Evolutionary conservation across 1,140 invertebrate species (phyloP), one percentile per base, ranked within the genome.

Genomic region (Rhynchophorus ferrugineus): DNA sequence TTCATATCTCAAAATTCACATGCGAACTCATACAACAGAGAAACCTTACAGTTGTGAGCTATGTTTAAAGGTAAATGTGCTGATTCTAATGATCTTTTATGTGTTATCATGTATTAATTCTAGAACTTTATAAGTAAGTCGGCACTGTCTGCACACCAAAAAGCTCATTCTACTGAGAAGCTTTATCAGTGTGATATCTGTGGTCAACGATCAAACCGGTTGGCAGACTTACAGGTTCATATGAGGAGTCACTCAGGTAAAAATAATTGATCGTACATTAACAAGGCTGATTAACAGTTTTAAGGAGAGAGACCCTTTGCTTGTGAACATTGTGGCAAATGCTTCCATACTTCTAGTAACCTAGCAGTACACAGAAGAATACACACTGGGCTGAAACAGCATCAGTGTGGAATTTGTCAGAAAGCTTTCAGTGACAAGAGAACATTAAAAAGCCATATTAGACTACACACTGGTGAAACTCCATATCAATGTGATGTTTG

Each of bases 1-100:
- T 34, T 88, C 88, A 16, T 85, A 91, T 57, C 80, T 92, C 70
- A 89, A 83, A 34, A 78, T 90, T 17, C 92, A 95, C 62, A 81
- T 88, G 75, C 80, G 82, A 35, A 87, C 83, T 9, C 87, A 90
- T 59, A 73, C 75, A 0, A 52, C 61, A 34, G 65, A 67, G 37
- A 58, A 53, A 35, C 65, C 65, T 2, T 67, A 65, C 41, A 57
- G 50, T 45, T 67, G 65, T 47, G 42, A 57, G 8, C 19, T 39
- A 2, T 67, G 65, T 43, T 46, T 59, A 6, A 67, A 67, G 49
- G 62, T 63, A 59, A 19, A 20, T 36, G 38, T 18, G 2, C 38
- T 16, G 16, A 5, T 17, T 7, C 7, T 44, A 21, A 2, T 41
- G 6, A 37, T 51, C 29, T 3, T 19, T 19, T 33, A 35, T 3